phyloP scores from a whole-genome alignment of 1,140 invertebrate species.

The Dryas iulia region DNA sequence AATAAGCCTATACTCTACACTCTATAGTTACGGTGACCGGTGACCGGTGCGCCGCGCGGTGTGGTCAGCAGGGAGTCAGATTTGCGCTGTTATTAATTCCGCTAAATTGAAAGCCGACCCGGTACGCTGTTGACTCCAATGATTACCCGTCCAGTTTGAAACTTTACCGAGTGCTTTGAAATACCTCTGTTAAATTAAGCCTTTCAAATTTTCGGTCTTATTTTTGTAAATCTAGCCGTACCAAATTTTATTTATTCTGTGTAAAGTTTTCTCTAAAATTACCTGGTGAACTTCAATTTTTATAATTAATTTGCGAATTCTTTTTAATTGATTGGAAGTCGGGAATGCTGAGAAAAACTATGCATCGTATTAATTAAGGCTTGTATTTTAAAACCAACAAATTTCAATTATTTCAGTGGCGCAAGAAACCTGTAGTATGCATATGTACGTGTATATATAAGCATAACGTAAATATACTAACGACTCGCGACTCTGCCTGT shows the following conservation, averaged over 20 bases:
- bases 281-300: neutral
- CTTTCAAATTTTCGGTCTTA: slow-evolving; percentile 17
- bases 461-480: no score
- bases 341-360: neutral
- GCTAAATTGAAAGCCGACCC: slow-evolving; percentile 50
- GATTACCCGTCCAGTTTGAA: slow-evolving; percentile 43
- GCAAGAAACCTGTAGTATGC: no score
- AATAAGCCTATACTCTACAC: no score
- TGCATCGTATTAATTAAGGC: neutral
- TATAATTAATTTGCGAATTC: neutral
- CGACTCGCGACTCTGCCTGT: no score
- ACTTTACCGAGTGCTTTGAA: slow-evolving; percentile 36
- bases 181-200: slow-evolving; percentile 28
- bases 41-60: neutral
- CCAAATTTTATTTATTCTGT: neutral
- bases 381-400: neutral
- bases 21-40: slow-evolving; percentile 11
- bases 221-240: slow-evolving; percentile 9
- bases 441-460: no score
- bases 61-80: slow-evolving; percentile 35
- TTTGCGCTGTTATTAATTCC: slow-evolving; percentile 50
- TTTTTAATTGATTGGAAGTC: neutral
- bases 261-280: neutral
- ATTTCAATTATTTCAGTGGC: no score
- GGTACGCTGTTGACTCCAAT: slow-evolving; percentile 37